Percentiles rank a stretch among this genome's conserved stretches.
Conservation (phyloP, 1,140 invertebrate genomes). For the Rhyzopertha dominica region DNA sequence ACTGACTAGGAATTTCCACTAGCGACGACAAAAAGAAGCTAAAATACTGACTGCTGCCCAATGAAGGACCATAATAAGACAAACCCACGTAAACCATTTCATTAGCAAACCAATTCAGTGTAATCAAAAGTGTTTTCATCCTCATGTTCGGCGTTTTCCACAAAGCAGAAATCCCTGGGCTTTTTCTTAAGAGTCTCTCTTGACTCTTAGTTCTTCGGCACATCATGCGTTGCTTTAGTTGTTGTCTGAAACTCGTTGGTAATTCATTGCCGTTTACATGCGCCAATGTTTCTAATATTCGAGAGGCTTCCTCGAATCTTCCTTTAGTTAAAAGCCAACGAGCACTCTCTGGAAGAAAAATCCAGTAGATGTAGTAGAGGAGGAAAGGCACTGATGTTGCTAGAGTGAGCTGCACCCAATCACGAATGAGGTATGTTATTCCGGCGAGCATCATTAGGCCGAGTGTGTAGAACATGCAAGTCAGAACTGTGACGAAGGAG, state of each 20-base stretch:
- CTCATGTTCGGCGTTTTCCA: conserved; percentile 83
- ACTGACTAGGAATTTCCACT: conserved; percentile 80
- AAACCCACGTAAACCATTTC: conserved; percentile 82
- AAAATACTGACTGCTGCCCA: conserved; percentile 78
- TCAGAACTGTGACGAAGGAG: conserved; percentile 86
- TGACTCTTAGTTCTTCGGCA: conserved; percentile 61
- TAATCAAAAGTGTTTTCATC: conserved; percentile 63
- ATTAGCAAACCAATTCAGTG: conserved; percentile 64
- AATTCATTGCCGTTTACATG: conserved; percentile 70
- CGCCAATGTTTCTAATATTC: conserved; percentile 70
- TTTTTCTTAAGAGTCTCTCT: conserved; percentile 53
- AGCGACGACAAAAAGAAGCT: conserved; percentile 79
- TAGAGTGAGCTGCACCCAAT: conserved; percentile 75
- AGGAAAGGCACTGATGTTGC: conserved; percentile 79
- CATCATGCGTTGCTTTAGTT: conserved; percentile 65
- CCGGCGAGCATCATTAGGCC: conserved; percentile 76
- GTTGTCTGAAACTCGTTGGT: conserved; percentile 65
- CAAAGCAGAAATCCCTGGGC: conserved; percentile 64
- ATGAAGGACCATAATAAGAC: conserved; percentile 79
- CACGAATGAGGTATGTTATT: conserved; percentile 73
- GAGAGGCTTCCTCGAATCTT: conserved; percentile 70
- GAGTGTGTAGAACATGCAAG: conserved; percentile 82
- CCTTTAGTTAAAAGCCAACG: conserved; percentile 78
- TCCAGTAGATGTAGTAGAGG: conserved; percentile 80
- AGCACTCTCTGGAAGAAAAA: conserved; percentile 78